These are phyloP conservation scores for Eubucco bourcierii DNA, from an alignment of 2,113 vertebrate genomes.

Conservation along the genomic window DNA sequence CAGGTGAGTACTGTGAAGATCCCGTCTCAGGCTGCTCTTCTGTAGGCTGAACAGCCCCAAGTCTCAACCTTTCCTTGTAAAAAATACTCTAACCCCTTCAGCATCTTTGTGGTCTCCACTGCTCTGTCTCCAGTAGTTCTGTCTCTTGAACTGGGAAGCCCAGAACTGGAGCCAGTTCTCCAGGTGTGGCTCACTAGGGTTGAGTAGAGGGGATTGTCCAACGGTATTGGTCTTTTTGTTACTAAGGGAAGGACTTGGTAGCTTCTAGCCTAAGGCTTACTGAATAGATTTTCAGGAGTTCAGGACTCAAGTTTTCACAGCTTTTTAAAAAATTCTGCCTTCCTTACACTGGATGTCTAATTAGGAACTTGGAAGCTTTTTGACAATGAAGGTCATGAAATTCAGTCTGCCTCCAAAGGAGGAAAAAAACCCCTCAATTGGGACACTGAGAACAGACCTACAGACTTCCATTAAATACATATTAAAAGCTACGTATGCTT, in stretches of 20 bases:
- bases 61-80: too few relatives aligned
- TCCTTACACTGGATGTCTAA: neutral
- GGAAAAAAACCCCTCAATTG: neutral
- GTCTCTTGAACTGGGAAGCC: too few relatives aligned
- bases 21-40: too few relatives aligned
- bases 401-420: neutral
- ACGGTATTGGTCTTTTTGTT: neutral
- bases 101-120: too few relatives aligned
- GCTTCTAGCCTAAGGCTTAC: neutral
- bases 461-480: neutral
- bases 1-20: neutral
- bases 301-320: neutral
- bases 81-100: too few relatives aligned
- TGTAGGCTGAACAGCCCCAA: too few relatives aligned
- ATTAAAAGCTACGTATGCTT: neutral
- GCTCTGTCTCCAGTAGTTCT: too few relatives aligned
- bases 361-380: neutral
- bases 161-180: too few relatives aligned
- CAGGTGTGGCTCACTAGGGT: too few relatives aligned
- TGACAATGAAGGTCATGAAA: neutral
- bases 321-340: neutral
- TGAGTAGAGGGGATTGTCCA: too few relatives aligned
- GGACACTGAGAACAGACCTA: neutral
- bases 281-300: neutral
- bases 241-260: neutral